Evolutionary conservation across 2,888 invertebrate species (phyloP).

Genomic region (Synergus gifuensis): DNA sequence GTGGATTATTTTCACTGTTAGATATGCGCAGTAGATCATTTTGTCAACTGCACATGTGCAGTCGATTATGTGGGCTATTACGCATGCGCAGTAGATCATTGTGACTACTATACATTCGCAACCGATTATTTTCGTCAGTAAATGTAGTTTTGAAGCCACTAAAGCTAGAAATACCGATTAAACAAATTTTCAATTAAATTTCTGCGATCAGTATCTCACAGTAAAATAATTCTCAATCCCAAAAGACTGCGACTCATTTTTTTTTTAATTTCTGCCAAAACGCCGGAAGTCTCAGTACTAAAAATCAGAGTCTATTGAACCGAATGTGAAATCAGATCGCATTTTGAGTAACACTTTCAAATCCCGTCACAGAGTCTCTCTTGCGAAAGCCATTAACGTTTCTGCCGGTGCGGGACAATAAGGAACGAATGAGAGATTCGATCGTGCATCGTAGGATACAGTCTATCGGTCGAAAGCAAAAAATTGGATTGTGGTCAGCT

Average conservation of each 20-base stretch:
- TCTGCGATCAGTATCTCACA: too few species aligned
- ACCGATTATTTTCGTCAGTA: not conserved
- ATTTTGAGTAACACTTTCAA: slow-evolving; percentile 40
- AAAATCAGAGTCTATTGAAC: not conserved
- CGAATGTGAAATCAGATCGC: slow-evolving; percentile 18
- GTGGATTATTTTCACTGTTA: not conserved
- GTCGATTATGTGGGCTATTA: not conserved
- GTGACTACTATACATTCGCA: not conserved
- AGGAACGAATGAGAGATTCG: slow-evolving; percentile 30
- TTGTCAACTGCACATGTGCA: not conserved
- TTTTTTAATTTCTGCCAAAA: not conserved
- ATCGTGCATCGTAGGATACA: slow-evolving; percentile 39
- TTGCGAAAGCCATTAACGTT: slow-evolving; percentile 38
- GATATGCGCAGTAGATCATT: not conserved
- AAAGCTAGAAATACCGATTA: not conserved
- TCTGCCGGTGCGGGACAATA: slow-evolving; percentile 27
- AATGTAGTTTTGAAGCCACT: not conserved
- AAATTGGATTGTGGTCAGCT: slow-evolving; percentile 40
- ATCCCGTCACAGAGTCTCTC: slow-evolving; percentile 21
- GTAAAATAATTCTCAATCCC: too few species aligned
- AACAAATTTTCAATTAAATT: not conserved
- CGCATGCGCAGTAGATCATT: not conserved
- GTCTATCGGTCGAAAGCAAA: slow-evolving; percentile 22
- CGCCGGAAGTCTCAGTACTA: not conserved
- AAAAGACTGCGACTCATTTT: too few species aligned